Evolutionary conservation across 2,113 vertebrate genomes (phyloP).

Genomic region (Oreotrochilus melanogaster): DNA sequence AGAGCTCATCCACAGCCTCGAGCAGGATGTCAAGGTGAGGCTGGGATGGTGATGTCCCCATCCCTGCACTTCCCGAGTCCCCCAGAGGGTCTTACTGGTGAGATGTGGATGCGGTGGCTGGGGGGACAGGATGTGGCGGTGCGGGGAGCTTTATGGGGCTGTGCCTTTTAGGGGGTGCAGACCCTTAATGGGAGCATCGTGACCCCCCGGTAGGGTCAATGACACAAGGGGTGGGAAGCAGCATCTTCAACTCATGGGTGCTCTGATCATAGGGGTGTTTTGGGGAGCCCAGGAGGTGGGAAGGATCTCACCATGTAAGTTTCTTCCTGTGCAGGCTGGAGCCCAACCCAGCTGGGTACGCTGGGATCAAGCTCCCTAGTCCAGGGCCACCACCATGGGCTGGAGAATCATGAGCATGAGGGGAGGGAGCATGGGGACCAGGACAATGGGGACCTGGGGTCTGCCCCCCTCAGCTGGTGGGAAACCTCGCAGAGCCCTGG

Average conservation of each 20-base stretch:
- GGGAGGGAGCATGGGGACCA: not conserved
- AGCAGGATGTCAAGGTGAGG: constrained; percentile 96
- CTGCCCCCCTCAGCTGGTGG: rapidly evolving
- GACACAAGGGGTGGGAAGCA: not conserved
- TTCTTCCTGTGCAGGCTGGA: not conserved
- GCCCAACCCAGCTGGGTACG: not conserved
- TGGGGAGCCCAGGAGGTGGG: not conserved
- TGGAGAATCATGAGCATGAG: not conserved
- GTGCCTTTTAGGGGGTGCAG: not conserved
- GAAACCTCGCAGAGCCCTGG: not conserved
- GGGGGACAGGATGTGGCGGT: rapidly evolving
- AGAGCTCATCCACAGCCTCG: constrained; percentile 92
- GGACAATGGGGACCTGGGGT: not conserved
- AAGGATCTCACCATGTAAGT: not conserved
- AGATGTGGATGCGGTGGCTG: rapidly evolving
- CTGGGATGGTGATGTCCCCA: rapidly evolving
- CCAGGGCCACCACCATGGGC: rapidly evolving
- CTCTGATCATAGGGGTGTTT: not conserved
- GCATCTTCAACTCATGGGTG: not conserved
- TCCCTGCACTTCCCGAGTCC: not conserved
- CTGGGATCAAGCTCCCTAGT: not conserved
- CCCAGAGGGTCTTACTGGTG: not conserved
- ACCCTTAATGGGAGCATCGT: rapidly evolving
- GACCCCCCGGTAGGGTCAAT: rapidly evolving
- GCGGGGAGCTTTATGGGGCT: not conserved